Base-by-base conservation (phyloP, 2,113 vertebrate species). In the Zosterops japonicus region DNA sequence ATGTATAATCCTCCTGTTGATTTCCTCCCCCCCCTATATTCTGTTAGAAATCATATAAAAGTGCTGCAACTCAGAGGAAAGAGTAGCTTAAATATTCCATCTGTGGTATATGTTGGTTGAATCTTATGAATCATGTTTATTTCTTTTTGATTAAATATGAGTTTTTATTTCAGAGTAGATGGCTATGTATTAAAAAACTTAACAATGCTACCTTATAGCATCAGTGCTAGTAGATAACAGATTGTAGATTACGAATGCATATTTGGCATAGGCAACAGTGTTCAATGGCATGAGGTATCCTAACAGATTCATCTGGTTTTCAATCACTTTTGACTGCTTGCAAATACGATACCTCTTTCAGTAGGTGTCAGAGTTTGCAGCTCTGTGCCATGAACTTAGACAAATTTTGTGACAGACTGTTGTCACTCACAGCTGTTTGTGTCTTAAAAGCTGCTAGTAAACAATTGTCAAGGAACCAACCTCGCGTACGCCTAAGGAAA, bases 371-470 rank as follows among this genome's bases (percentile, higher is more conserved):
- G 91, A 97, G 90, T 96, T 96, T 96, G 91, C 92, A 96, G 89
- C 92, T 97, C 94, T 96, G 87, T 95, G 91, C 76, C 95, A 87
- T 96, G 95, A 96, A 96, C 95, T 96, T 97, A 92, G 92, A 90
- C 95, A 93, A 92, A 89, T 96, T 96, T 95, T 96, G 89, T 96
- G 95, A 97, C 94, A 96, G 95, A 96, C 74, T 94, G 92, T 95
- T 98, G 94, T 94, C 96, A 96, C 94, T 97, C 95, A 96, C 83
- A 96, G 93, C 94, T 97, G 91, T 95, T 95, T 95, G 83, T 97
- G 87, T 91, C 92, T 97, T 97, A 96, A 96, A 96, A 96, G 88
- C 90, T 95, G 93, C 90, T 96, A 96, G 94, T 95, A 97, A 97
- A 97, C 91, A 97, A 92, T 95, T 94, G 93, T 96, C 78, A 97